phyloP scores from a whole-genome alignment of 2,888 invertebrate genomes.

The Agriopis marginaria region DNA sequence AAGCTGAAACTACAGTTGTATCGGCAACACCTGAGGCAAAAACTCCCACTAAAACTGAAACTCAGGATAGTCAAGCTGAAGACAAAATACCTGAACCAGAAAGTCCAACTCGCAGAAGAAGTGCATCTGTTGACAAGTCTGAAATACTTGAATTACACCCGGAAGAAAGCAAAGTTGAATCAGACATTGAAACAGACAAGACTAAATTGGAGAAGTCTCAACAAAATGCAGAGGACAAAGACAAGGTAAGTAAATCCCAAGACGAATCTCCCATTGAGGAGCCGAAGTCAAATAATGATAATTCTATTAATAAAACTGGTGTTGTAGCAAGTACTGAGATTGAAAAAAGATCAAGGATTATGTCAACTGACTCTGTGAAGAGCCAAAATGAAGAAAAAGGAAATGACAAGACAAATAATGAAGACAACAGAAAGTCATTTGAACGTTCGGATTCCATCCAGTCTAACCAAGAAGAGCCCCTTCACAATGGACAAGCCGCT shows the following conservation, averaged over 20 bases:
- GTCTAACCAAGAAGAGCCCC: conserved; percentile 58
- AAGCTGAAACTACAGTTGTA: conserved; percentile 62
- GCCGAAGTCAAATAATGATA: conserved; percentile 59
- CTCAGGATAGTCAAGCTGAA: conserved; percentile 35
- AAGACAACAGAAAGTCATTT: conserved; percentile 45
- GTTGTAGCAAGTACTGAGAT: conserved; percentile 73
- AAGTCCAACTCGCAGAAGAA: conserved; percentile 54
- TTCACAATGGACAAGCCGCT: conserved; percentile 67
- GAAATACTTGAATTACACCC: conserved; percentile 75
- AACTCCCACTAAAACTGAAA: conserved; percentile 35
- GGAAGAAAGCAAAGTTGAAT: conserved; percentile 72
- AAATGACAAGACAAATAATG: conserved; percentile 30
- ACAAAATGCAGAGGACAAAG: conserved; percentile 51
- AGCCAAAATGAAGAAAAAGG: conserved; percentile 47
- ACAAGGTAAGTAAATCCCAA: conserved; percentile 79
- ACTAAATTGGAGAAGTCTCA: conserved; percentile 50
- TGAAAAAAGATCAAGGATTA: conserved; percentile 52
- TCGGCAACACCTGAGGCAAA: conserved; percentile 52
- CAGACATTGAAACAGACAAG: conserved; percentile 63
- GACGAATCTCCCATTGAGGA: conserved; percentile 65
- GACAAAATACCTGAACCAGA: conserved; percentile 42
- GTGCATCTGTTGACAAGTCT: conserved; percentile 69
- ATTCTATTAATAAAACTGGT: conserved; percentile 74
- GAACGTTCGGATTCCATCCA: conserved; percentile 58
- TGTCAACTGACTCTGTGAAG: conserved; percentile 53